A percentile compares a stretch with the other conserved stretches of the same genome.
phyloP scores from a whole-genome alignment of 2,797 vertebrate species.

The Chiroxiphia lanceolata region DNA sequence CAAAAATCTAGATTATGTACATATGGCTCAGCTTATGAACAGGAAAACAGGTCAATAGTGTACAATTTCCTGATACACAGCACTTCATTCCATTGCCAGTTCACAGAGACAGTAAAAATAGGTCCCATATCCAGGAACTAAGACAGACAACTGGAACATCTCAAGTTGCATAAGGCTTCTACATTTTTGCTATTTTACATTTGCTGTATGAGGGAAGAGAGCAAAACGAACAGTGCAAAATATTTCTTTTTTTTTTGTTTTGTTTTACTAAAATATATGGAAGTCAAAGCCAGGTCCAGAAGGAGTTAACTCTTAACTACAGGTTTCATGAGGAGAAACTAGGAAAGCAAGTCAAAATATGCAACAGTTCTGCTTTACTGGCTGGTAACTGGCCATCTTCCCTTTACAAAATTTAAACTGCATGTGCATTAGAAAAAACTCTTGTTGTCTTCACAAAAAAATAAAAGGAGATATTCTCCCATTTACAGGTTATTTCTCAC shows the following conservation, averaged over 20 bases:
- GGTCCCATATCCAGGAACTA: constrained; percentile 56
- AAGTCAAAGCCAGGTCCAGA: constrained; percentile 44
- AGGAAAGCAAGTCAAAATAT: constrained; percentile 47
- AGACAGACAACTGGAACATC: constrained; percentile 62
- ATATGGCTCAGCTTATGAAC: constrained; percentile 83
- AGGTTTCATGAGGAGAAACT: constrained; percentile 24
- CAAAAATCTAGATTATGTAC: constrained; percentile 80
- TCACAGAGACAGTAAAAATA: constrained; percentile 55
- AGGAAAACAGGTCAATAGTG: constrained; percentile 71
- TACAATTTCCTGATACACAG: constrained; percentile 75
- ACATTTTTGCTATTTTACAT: constrained; percentile 54
- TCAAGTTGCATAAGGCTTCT: constrained; percentile 67
- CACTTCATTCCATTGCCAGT: constrained; percentile 71
- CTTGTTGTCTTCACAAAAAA: constrained; percentile 46
- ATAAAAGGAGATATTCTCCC: constrained; percentile 36
- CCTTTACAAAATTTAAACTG: constrained; percentile 56
- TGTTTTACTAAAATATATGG: constrained; percentile 70
- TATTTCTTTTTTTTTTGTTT: not conserved
- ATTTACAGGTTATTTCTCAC: constrained; percentile 4
- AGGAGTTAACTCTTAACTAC: constrained; percentile 28
- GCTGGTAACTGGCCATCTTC: constrained; percentile 51
- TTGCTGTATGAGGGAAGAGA: constrained; percentile 43
- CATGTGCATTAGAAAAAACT: constrained; percentile 51
- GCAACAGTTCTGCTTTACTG: constrained; percentile 45
- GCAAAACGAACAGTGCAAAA: constrained; percentile 77